Conservation (phyloP, 2,888 invertebrate genomes). For the Galeruca laticollis region DNA sequence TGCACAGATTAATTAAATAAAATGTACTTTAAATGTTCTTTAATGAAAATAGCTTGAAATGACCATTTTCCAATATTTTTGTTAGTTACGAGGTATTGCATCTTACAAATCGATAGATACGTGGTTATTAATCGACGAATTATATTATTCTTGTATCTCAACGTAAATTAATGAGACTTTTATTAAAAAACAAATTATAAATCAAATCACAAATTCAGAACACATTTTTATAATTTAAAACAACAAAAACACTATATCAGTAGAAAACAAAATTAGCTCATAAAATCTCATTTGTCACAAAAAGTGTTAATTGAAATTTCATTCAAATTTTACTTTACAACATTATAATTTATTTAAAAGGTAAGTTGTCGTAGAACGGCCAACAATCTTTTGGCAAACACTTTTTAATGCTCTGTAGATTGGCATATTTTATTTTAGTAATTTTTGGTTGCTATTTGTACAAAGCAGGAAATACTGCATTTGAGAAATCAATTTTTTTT, state of each 20-base stretch:
- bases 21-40: too few relatives aligned
- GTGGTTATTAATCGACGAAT: background rate
- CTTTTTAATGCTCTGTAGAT: constrained; percentile 27
- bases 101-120: constrained; percentile 10
- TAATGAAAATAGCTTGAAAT: background rate
- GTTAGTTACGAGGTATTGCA: constrained; percentile 12
- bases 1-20: too few relatives aligned
- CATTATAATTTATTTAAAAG: constrained; percentile 15
- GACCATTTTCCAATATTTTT: constrained; percentile 6
- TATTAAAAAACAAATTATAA: constrained; percentile 12
- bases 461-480: constrained; percentile 3
- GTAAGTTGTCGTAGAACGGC: constrained; percentile 25
- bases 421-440: constrained; percentile 22
- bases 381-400: constrained; percentile 29
- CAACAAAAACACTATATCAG: constrained; percentile 16
- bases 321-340: constrained; percentile 10
- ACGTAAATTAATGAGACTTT: background rate
- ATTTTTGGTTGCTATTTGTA: constrained; percentile 9
- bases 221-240: constrained; percentile 8
- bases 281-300: constrained; percentile 8
- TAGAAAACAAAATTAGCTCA: constrained; percentile 4
- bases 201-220: constrained; percentile 11
- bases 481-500: constrained; percentile 18
- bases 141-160: too few relatives aligned
- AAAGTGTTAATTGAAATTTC: too few relatives aligned